Percentiles rank a stretch among this genome's conserved stretches.
Conservation (phyloP, 64 coral and sea anemone genomes). For the Pocillopora verrucosa region DNA sequence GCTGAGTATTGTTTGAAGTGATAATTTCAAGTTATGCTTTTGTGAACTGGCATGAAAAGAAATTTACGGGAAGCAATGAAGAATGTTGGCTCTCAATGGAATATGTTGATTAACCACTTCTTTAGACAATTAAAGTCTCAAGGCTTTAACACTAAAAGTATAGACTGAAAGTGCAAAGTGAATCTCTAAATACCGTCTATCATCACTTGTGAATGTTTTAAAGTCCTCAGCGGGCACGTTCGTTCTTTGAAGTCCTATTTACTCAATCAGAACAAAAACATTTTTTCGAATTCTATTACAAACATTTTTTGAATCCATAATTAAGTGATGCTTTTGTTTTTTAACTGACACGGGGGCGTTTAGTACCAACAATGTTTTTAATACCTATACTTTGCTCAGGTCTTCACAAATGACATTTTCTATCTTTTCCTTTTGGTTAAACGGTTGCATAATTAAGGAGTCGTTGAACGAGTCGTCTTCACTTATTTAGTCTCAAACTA, state of each 20-base stretch:
- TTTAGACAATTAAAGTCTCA: too few relatives aligned
- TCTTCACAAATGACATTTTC: neutral
- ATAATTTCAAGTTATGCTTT: too few relatives aligned
- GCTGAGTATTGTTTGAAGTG: too few relatives aligned
- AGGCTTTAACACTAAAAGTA: too few relatives aligned
- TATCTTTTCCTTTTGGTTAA: neutral
- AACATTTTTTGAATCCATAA: slow-evolving; percentile 23
- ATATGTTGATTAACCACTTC: too few relatives aligned
- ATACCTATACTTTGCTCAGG: neutral
- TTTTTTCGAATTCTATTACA: neutral
- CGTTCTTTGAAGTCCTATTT: neutral
- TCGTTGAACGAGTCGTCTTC: neutral
- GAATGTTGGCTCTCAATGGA: too few relatives aligned
- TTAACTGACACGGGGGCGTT: neutral
- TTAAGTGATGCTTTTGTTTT: slow-evolving; percentile 7
- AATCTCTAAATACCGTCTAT: neutral
- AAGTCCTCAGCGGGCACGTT: neutral
- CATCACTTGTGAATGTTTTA: neutral
- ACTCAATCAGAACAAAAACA: neutral
- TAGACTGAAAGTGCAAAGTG: too few relatives aligned
- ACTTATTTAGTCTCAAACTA: neutral
- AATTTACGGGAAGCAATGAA: too few relatives aligned
- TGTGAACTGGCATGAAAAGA: too few relatives aligned
- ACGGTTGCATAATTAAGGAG: neutral
- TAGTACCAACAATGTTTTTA: neutral